A percentile compares a stretch with the other conserved stretches of the same genome.
Evolutionary conservation across 2,888 invertebrate genomes (phyloP).

Genomic region (Dynastes tityus): DNA sequence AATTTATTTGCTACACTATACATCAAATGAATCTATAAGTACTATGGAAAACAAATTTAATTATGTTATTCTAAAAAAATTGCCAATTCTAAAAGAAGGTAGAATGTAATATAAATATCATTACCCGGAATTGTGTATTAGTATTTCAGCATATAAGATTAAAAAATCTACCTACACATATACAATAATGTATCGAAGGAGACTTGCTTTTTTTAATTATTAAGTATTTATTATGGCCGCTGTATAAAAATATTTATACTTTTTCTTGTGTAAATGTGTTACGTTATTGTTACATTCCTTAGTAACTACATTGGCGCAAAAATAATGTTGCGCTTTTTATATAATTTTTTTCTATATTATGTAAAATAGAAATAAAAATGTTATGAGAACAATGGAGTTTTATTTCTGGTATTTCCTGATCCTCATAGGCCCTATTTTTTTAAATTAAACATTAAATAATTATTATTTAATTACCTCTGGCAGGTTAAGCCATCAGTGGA

Average conservation of each 20-base stretch:
- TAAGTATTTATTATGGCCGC: conserved; percentile 57
- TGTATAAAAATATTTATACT: conserved; percentile 52
- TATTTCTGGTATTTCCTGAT: background rate
- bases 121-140: conserved; percentile 17
- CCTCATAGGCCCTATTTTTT: too few relatives aligned
- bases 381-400: background rate
- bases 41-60: too few relatives aligned
- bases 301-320: conserved; percentile 27
- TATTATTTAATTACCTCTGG: too few relatives aligned
- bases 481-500: too few relatives aligned
- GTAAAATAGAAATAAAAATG: conserved; percentile 45
- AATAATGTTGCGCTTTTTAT: conserved; percentile 61
- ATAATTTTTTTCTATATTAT: conserved; percentile 53
- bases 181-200: conserved; percentile 12
- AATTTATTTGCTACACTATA: too few relatives aligned
- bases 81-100: background rate
- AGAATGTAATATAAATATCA: background rate
- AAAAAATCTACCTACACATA: background rate
- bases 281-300: conserved; percentile 63
- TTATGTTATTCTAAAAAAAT: too few relatives aligned
- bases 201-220: conserved; percentile 42
- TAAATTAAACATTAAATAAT: too few relatives aligned
- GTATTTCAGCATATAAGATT: background rate
- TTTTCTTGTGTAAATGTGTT: conserved; percentile 37
- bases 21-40: too few relatives aligned